phyloP scores from a whole-genome alignment of 2,888 invertebrate genomes.

The Sphinx pinastri region DNA sequence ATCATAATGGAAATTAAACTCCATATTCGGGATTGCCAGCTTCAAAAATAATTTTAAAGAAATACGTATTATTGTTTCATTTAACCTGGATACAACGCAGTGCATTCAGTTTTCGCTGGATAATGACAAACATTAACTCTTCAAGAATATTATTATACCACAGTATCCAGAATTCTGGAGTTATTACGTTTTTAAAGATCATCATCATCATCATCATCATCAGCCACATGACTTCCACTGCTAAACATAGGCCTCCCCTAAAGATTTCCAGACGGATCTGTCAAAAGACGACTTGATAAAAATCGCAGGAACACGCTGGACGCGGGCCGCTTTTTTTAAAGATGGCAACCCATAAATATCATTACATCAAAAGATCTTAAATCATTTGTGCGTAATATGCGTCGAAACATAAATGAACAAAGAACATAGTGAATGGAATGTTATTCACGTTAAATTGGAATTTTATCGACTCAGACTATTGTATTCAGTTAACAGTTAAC shows the following conservation, averaged over 20 bases:
- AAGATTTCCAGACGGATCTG: too few relatives aligned
- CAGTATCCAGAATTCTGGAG: background rate
- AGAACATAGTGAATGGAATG: slow-evolving; percentile 18
- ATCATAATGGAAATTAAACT: background rate
- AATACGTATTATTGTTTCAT: background rate
- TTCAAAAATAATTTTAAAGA: background rate
- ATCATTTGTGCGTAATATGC: slow-evolving; percentile 1
- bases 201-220: too few relatives aligned
- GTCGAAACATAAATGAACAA: background rate
- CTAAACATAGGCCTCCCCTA: too few relatives aligned
- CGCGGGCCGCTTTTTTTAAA: too few relatives aligned
- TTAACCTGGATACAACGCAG: too few relatives aligned
- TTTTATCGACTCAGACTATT: background rate
- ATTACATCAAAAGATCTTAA: background rate
- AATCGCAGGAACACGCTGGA: too few relatives aligned
- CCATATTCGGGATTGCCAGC: background rate
- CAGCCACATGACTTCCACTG: too few relatives aligned
- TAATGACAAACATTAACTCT: too few relatives aligned
- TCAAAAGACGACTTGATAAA: too few relatives aligned
- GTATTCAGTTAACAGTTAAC: too few relatives aligned
- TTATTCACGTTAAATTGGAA: slow-evolving; percentile 19
- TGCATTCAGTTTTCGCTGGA: too few relatives aligned
- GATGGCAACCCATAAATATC: background rate
- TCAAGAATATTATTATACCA: too few relatives aligned
- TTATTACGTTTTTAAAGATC: background rate